Evolutionary conservation across 2,888 invertebrate species (phyloP), one percentile per base, ranked within the genome.

Genomic region (Pasiphila rectangulata): DNA sequence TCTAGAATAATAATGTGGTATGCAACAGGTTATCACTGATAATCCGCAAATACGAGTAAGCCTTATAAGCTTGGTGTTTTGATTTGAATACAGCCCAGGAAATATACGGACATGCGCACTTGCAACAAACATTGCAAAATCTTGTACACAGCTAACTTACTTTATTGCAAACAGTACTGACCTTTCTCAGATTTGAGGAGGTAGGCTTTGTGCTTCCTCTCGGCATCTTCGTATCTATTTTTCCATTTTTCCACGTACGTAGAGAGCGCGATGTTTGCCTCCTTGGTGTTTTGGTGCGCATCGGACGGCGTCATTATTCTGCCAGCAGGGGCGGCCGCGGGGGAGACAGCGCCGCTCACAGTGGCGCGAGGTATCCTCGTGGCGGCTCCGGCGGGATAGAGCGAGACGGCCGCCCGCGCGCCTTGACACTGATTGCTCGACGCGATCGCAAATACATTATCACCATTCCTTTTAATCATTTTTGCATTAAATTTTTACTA

Each of bases 171-270:
- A 39, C 38, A 16, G 24, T 57, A 83, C 90, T 89, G 75, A 94
- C 94, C 91, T 89, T 93, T 92, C 86, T 94, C 94, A 51, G 91
- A 91, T 76, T 93, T 92, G 55, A 92, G 90, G 38, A 94, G 87
- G 61, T 93, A 78, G 35, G 90, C 74, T 76, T 93, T 94, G 75
- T 93, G 89, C 73, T 90, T 92, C 64, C 91, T 90, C 72, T 94
- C 94, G 3, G 92, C 90, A 30, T 94, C 94, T 64, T 94, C 94
- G 73, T 90, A 94, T 82, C 92, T 92, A 55, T 79, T 85, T 82
- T 92, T 93, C 94, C 93, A 94, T 70, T 90, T 89, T 69, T 90
- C 90, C 38, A 87, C 87, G 72, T 86, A 87, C 51, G 82, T 85
- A 35, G 88, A 85, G 64, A 87, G 78, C 61, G 87, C 86, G 49